phyloP scores from a whole-genome alignment of 2,888 invertebrate species.

The Acholoe squamosa region DNA sequence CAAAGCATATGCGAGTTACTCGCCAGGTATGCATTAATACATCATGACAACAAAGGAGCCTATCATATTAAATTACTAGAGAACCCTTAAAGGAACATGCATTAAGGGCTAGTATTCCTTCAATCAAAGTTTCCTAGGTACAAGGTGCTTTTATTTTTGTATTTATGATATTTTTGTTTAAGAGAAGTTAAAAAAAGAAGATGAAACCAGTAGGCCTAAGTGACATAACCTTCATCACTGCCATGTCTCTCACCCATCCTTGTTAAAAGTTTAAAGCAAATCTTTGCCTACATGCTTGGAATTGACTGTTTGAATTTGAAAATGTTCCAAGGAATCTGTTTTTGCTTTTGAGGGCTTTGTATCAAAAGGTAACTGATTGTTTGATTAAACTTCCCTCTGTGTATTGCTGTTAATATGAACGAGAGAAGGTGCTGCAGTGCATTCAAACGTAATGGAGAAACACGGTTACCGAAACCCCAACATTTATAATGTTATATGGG shows the following conservation, averaged over 20 bases:
- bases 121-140: slow-evolving; percentile 27
- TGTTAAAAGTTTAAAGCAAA: slow-evolving; percentile 1
- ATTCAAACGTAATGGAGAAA: neutral
- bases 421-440: neutral
- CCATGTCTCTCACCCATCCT: neutral
- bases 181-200: neutral
- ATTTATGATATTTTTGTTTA: neutral
- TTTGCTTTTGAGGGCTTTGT: slow-evolving; percentile 17
- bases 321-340: slow-evolving; percentile 12
- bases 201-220: neutral
- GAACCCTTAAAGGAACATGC: neutral
- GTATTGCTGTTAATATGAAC: slow-evolving; percentile 21
- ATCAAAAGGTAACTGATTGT: slow-evolving; percentile 1
- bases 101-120: slow-evolving; percentile 6
- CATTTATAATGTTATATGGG: neutral
- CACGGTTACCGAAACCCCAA: neutral
- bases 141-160: slow-evolving; percentile 40
- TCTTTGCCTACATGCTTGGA: neutral
- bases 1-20: too few relatives aligned
- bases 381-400: neutral
- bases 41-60: too few relatives aligned
- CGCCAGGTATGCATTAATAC: too few relatives aligned
- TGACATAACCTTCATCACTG: neutral
- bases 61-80: too few relatives aligned
- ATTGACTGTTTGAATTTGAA: slow-evolving; percentile 3